phyloP scores from a whole-genome alignment of 23 tunicate genomes.

The Phallusia fumigata region DNA sequence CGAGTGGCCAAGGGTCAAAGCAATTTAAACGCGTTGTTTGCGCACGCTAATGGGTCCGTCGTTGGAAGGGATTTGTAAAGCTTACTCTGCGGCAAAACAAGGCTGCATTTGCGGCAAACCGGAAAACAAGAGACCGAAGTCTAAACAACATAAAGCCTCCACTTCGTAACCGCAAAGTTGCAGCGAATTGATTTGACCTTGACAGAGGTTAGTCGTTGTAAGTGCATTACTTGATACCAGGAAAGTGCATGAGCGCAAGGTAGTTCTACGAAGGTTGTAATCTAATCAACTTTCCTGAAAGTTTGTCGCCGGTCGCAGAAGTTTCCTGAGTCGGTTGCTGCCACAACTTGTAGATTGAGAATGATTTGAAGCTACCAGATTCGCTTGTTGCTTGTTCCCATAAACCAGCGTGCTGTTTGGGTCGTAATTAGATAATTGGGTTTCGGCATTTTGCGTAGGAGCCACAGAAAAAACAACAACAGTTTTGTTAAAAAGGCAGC shows the following conservation, averaged over 20 bases:
- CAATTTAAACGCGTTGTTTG: neutral
- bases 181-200: neutral
- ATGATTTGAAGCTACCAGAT: neutral
- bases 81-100: constrained; percentile 1
- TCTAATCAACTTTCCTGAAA: neutral
- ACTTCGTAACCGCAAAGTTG: neutral
- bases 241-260: neutral
- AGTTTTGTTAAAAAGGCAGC: no score
- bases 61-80: neutral
- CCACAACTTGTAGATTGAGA: neutral
- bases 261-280: neutral
- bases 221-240: neutral
- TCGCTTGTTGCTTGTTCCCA: neutral
- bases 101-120: neutral
- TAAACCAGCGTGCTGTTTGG: neutral
- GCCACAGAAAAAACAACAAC: no score
- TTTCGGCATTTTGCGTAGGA: neutral
- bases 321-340: neutral
- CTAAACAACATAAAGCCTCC: neutral
- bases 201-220: neutral
- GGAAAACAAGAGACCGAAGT: neutral
- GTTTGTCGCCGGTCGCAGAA: neutral
- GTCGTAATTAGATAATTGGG: neutral
- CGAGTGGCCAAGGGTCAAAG: neutral
- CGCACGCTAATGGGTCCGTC: neutral